phyloP scores from a whole-genome alignment of 2,113 vertebrate genomes.

The rat (Rattus norvegicus) region GRCr8 NC_086034.1:55049501-55050000 shows the following conservation, averaged over 20 bases:
- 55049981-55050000: not conserved
- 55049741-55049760: slow-evolving; percentile 83
- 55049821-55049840: slow-evolving; percentile 80
- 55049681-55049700: slow-evolving; percentile 74
- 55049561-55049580: not conserved
- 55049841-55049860: slow-evolving; percentile 83
- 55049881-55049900: slow-evolving; percentile 71
- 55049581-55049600: slow-evolving; percentile 50
- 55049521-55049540: not conserved
- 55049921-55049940: not conserved
- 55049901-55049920: slow-evolving; percentile 77
- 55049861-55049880: slow-evolving; percentile 75
- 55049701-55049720: slow-evolving; percentile 76
- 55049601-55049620: not conserved
- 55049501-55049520: not conserved
- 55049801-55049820: slow-evolving; percentile 82
- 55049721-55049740: slow-evolving; percentile 76
- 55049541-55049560: not conserved
- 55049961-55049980: slow-evolving; percentile 53
- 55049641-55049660: slow-evolving; percentile 10
- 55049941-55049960: not conserved
- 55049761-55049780: slow-evolving; percentile 78
- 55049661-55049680: slow-evolving; percentile 38
- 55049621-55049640: slow-evolving; percentile 9
- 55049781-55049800: slow-evolving; percentile 85